phyloP scores from a whole-genome alignment of 2,113 vertebrate species.

The Planiliza haematocheilus region DNA sequence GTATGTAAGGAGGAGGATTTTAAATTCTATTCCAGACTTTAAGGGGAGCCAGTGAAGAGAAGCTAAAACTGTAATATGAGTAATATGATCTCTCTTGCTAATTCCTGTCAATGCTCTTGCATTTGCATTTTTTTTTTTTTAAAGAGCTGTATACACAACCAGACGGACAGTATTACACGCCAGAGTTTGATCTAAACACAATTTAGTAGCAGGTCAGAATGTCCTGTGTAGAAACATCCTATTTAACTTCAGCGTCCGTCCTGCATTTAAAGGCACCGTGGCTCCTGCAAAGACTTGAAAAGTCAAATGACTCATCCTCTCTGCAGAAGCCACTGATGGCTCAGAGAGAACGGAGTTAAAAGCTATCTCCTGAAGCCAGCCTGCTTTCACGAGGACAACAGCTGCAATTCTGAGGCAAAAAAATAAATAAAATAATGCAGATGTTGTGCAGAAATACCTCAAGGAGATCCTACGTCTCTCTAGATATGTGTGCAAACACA shows the following conservation, averaged over 20 bases:
- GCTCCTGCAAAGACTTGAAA: slow-evolving; percentile 14
- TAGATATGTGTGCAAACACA: slow-evolving; percentile 5
- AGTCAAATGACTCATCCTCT: slow-evolving; percentile 50
- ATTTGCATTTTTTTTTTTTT: too few species aligned
- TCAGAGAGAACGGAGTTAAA: slow-evolving; percentile 33
- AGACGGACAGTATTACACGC: too few species aligned
- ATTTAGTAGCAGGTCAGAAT: not conserved
- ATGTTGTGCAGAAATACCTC: slow-evolving; percentile 28
- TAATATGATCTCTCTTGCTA: too few species aligned
- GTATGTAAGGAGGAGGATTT: too few species aligned
- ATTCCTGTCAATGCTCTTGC: too few species aligned
- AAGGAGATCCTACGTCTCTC: slow-evolving; percentile 2
- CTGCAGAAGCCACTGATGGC: slow-evolving; percentile 19
- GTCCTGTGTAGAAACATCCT: not conserved
- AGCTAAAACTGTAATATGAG: too few species aligned
- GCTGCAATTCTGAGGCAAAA: slow-evolving; percentile 39
- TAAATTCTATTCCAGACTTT: too few species aligned
- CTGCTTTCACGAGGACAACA: slow-evolving; percentile 19
- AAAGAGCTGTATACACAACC: too few species aligned
- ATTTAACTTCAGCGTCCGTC: not conserved
- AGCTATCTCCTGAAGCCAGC: slow-evolving; percentile 44
- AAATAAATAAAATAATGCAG: not conserved
- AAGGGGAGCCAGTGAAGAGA: too few species aligned
- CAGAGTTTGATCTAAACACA: not conserved
- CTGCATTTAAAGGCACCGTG: slow-evolving; percentile 4